These are phyloP conservation scores for Pelvicachromis taeniatus DNA, from an alignment of 2,113 vertebrate genomes.

Conservation along the genomic window DNA sequence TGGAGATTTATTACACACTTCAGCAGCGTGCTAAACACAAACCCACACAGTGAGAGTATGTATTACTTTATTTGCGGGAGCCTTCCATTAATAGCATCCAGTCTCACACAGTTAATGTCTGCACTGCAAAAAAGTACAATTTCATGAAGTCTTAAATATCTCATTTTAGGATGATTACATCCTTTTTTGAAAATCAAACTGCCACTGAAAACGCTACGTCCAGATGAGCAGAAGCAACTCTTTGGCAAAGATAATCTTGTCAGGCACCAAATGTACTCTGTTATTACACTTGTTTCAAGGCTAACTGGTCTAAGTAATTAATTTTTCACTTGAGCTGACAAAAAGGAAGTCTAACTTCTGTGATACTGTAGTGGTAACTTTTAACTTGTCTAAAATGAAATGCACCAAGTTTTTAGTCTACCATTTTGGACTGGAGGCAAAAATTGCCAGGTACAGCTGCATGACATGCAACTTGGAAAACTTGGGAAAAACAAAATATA, in stretches of 20 bases:
- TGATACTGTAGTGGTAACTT: not conserved
- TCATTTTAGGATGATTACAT: not conserved
- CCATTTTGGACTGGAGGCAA: not conserved
- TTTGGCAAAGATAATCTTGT: not conserved
- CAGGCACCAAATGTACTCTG: not conserved
- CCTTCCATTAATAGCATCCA: not conserved
- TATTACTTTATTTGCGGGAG: not conserved
- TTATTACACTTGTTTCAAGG: not conserved
- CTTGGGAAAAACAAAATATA: not conserved
- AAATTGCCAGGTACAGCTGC: not conserved
- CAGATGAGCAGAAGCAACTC: too few relatives aligned
- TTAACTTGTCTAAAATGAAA: not conserved
- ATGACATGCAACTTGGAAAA: not conserved
- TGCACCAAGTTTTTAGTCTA: not conserved
- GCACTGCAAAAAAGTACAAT: not conserved
- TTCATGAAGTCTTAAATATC: not conserved
- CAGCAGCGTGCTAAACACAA: not conserved
- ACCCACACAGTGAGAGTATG: not conserved
- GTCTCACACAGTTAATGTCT: not conserved
- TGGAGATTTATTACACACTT: constrained; percentile 27
- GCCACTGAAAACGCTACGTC: too few relatives aligned
- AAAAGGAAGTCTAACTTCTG: not conserved
- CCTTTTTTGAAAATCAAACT: not conserved
- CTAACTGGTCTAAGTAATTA: not conserved
- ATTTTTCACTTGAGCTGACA: not conserved